Base-by-base conservation (phyloP, 2,888 invertebrate genomes). In the Macaria liturata region DNA sequence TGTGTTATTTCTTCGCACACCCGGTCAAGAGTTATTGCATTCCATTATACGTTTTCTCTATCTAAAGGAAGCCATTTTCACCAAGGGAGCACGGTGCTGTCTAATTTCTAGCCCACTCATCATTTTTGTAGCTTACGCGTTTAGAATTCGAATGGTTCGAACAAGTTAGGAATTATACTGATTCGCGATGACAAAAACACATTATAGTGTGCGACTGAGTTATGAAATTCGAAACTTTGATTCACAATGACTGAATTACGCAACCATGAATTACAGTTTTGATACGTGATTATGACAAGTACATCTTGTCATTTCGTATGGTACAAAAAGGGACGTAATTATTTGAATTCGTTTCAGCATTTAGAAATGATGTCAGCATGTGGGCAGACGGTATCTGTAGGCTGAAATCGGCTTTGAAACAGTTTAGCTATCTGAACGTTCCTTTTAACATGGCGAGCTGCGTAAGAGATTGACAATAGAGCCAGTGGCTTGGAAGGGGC, bases 1-100 rank as follows among this genome's bases (percentile, higher is more conserved):
- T 86, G 86, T 89, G 91, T 91, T 91, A 91, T 91, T 91, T 89
- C 91, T 88, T 88, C 91, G 91, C 91, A 88, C 91, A 91, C 88
- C 91, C 91, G 91, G 90, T 90, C 91, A 91, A 90, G 91, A 91
- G 90, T 91, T 91, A 91, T 91, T 88, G 91, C 91, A 91, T 91
- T 91, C 91, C 88, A 91, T 91, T 91, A 91, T 88, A 88, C 88
- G 88, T 85, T 90, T 89, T 80, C 90, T 91, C 89, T 91, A 91
- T 91, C 89, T 90, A 87, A 86, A 89, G 88, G 88, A 90, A 91
- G 90, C 91, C 86, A 88, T 91, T 91, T 90, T 84, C 89, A 84
- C 90, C 83, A 84, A 87, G 84, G 83, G 83, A 84, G 84, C 87
- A 88, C 89, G 87, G 87, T 86, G 83, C 81, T 83, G 83, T 87